These are phyloP conservation scores for Thelaira solivaga DNA, from an alignment of 2,888 invertebrate species.

Conservation along the genomic window DNA sequence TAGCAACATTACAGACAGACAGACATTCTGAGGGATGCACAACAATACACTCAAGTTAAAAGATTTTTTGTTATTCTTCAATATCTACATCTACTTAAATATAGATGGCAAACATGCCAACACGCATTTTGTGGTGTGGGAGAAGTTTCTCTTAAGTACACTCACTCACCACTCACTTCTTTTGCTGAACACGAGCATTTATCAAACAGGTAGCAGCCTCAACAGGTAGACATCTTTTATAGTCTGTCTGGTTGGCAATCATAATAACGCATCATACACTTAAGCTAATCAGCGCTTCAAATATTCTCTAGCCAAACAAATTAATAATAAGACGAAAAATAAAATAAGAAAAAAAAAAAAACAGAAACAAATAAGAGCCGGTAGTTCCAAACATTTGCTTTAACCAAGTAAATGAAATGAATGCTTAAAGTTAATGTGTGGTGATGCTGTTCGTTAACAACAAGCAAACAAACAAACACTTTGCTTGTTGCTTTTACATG, in stretches of 20 bases:
- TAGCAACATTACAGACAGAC: slow-evolving; percentile 8
- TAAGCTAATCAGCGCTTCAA: slow-evolving; percentile 52
- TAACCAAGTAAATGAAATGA: slow-evolving; percentile 4
- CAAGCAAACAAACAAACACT: neutral
- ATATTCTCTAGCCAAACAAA: slow-evolving; percentile 46
- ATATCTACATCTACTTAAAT: neutral
- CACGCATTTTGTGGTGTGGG: neutral
- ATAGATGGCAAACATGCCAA: neutral
- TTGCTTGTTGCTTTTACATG: slow-evolving; percentile 15
- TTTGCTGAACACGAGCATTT: slow-evolving; percentile 44
- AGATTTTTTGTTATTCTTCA: slow-evolving; percentile 13
- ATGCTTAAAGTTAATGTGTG: neutral
- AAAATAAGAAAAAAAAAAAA: too few species aligned
- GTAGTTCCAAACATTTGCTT: slow-evolving; percentile 32
- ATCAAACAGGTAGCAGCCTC: slow-evolving; percentile 29
- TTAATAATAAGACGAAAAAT: neutral
- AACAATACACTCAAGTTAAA: neutral
- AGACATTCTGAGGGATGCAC: too few species aligned
- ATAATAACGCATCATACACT: slow-evolving; percentile 27
- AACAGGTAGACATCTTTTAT: slow-evolving; percentile 4
- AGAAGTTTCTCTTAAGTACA: slow-evolving; percentile 31
- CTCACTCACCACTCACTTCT: neutral
- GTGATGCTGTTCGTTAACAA: neutral
- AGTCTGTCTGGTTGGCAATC: slow-evolving; percentile 48
- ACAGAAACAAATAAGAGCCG: too few species aligned